Percentiles rank a stretch among this genome's conserved stretches.
Evolutionary conservation across 2,797 vertebrate species (phyloP).

Genomic region (Siniperca undulata): DNA sequence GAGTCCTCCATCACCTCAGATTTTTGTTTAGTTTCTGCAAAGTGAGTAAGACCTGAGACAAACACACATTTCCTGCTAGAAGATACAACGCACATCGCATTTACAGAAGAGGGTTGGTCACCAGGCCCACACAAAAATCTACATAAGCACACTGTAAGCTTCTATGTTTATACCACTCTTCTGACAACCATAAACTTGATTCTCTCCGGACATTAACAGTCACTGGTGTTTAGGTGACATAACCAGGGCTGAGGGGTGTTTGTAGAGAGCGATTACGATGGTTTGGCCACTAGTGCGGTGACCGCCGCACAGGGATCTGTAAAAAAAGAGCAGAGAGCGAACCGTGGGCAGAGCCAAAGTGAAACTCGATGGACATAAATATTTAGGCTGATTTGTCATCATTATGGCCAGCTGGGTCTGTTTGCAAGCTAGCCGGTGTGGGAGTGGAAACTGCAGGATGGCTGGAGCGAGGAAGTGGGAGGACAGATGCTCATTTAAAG

Average conservation of each 20-base stretch:
- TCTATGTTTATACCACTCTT: constrained; percentile 57
- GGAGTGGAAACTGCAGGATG: constrained; percentile 71
- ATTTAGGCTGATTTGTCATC: constrained; percentile 85
- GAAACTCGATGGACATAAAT: constrained; percentile 80
- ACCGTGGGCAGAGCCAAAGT: constrained; percentile 72
- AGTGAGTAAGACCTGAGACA: constrained; percentile 15
- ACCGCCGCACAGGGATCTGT: constrained; percentile 52
- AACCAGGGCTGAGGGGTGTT: constrained; percentile 67
- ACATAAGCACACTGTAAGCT: constrained; percentile 31
- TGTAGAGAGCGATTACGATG: constrained; percentile 60
- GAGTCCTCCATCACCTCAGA: not conserved
- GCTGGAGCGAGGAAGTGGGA: constrained; percentile 64
- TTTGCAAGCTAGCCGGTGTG: constrained; percentile 66
- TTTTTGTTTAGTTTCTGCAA: constrained; percentile 36
- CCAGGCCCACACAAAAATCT: constrained; percentile 41
- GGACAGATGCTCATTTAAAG: constrained; percentile 60
- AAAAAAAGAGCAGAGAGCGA: constrained; percentile 33
- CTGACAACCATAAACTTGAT: constrained; percentile 55
- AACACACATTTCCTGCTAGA: constrained; percentile 18
- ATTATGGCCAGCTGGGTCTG: constrained; percentile 77
- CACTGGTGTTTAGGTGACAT: constrained; percentile 78
- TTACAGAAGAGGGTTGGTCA: constrained; percentile 34
- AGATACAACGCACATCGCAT: constrained; percentile 19
- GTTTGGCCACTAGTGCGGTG: constrained; percentile 54
- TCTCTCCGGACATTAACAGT: constrained; percentile 66